Evolutionary conservation across 2,113 vertebrate species (phyloP).

Genomic region (Heterotis niloticus): DNA sequence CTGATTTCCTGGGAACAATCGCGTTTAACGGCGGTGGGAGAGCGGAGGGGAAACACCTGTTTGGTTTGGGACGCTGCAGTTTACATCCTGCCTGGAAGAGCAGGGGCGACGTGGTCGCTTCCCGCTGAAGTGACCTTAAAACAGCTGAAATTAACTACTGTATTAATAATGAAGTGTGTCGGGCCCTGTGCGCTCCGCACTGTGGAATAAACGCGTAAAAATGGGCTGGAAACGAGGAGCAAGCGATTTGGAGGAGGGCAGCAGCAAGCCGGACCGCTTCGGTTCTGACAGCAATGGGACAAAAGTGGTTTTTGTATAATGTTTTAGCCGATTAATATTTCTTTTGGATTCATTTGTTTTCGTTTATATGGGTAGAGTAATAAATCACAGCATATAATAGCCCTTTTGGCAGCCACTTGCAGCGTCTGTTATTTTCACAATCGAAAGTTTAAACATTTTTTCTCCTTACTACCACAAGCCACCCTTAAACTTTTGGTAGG

Average conservation of each 20-base stretch:
- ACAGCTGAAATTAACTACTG: slow-evolving; percentile 22
- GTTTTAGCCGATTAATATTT: not conserved
- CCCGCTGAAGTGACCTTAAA: slow-evolving; percentile 37
- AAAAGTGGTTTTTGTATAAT: not conserved
- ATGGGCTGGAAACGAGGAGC: slow-evolving; percentile 4
- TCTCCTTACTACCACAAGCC: no score
- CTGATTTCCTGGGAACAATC: slow-evolving; percentile 30
- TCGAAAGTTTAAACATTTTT: no score
- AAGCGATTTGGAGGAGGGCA: not conserved
- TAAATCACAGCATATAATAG: no score
- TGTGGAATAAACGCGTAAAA: not conserved
- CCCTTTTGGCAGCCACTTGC: no score
- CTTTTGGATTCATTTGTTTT: no score
- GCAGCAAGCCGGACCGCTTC: not conserved
- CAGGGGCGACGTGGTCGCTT: slow-evolving; percentile 40
- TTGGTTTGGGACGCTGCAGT: slow-evolving; percentile 58
- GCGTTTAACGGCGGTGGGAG: slow-evolving; percentile 18
- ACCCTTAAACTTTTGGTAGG: no score
- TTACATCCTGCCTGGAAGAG: slow-evolving; percentile 55
- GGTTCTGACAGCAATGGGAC: not conserved
- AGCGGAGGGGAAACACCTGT: slow-evolving; percentile 65
- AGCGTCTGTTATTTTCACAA: no score
- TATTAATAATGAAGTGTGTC: slow-evolving; percentile 27
- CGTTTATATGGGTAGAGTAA: no score
- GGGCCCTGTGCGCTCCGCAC: slow-evolving; percentile 4